These are phyloP conservation scores for Nesoenas mayeri DNA, from an alignment of 2,113 vertebrate species.

Conservation along the genomic window DNA sequence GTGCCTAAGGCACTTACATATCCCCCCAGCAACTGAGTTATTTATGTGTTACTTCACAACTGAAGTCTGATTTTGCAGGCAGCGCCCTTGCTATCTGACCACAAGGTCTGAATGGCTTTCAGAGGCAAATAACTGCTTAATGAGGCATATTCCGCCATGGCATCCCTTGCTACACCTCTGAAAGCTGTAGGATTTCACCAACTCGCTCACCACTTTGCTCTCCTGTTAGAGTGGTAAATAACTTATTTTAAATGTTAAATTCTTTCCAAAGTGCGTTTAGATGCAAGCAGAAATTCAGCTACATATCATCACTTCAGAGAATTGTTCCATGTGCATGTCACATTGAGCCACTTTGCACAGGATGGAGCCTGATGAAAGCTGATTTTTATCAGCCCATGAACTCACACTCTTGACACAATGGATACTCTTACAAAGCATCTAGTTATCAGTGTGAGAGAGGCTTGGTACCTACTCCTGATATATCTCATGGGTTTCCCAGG, in stretches of 20 bases:
- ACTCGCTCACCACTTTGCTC: background rate
- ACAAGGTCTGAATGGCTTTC: background rate
- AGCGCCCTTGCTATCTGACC: background rate
- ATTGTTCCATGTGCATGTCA: fast-evolving
- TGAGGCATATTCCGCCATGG: background rate
- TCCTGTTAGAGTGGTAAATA: background rate
- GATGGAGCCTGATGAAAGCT: background rate
- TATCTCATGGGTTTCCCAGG: background rate
- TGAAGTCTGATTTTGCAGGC: background rate
- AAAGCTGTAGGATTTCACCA: background rate
- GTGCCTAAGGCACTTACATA: background rate
- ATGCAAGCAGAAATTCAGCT: background rate
- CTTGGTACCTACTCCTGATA: background rate
- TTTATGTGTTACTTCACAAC: background rate
- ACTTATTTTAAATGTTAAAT: background rate
- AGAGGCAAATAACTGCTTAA: background rate
- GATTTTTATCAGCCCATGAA: background rate
- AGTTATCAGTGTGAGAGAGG: background rate
- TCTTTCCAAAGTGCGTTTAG: background rate
- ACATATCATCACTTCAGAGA: background rate
- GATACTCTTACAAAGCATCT: background rate
- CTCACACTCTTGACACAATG: background rate
- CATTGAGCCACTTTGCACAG: background rate
- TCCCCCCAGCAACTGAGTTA: background rate
- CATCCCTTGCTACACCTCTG: background rate